Percentiles rank a stretch among this genome's conserved stretches.
These are phyloP conservation scores for Empidonax traillii DNA, from an alignment of 2,113 vertebrate genomes.

Conservation along the genomic window DNA sequence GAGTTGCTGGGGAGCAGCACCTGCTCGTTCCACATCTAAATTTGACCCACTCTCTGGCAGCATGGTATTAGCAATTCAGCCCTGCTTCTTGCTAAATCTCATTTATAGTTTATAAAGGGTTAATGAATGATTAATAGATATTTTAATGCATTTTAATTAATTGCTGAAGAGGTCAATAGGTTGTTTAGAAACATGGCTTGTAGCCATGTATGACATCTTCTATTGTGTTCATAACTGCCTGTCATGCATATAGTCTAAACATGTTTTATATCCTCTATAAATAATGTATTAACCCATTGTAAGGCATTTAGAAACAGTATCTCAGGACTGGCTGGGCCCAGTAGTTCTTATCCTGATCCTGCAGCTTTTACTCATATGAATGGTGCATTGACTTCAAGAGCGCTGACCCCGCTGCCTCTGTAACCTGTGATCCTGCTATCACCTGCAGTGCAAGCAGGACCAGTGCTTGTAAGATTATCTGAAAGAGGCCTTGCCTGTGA, in stretches of 20 bases:
- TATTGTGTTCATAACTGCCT: slow-evolving; percentile 36
- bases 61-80: not conserved
- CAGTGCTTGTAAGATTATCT: not conserved
- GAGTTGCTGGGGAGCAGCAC: not conserved
- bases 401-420: not conserved
- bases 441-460: not conserved
- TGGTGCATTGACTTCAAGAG: not conserved
- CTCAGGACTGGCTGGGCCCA: not conserved
- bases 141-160: slow-evolving; percentile 57
- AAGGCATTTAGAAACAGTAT: slow-evolving; percentile 8
- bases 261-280: not conserved
- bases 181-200: slow-evolving; percentile 44
- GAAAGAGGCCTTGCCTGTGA: not conserved
- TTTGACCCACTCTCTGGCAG: not conserved
- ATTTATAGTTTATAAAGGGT: slow-evolving; percentile 27
- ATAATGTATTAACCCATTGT: slow-evolving; percentile 33
- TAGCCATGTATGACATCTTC: slow-evolving; percentile 39
- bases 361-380: not conserved
- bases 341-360: not conserved
- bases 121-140: slow-evolving; percentile 54
- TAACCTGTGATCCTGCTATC: not conserved
- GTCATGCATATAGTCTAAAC: not conserved
- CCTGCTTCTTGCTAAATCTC: not conserved
- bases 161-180: slow-evolving; percentile 40
- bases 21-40: not conserved